Evolutionary conservation across 2,888 invertebrate species (phyloP).

Genomic region (Drosophila nr. fundita): DNA sequence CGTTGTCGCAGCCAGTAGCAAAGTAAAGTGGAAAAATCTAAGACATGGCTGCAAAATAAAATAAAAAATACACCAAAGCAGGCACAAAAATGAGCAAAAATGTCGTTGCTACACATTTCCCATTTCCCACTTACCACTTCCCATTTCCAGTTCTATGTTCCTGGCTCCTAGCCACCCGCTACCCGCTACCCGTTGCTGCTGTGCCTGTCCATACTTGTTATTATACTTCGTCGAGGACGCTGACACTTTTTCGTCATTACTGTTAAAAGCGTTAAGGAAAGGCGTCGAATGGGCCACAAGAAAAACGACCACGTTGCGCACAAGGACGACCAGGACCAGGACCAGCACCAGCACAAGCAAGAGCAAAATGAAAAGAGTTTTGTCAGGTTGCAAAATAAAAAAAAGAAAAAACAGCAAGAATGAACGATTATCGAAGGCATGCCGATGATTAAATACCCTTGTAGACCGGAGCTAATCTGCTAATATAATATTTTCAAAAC

Average conservation of each 20-base stretch:
- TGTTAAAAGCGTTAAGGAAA: constrained; percentile 76
- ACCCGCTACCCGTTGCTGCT: constrained; percentile 12
- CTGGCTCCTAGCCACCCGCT: not conserved
- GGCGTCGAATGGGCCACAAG: constrained; percentile 34
- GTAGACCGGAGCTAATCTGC: not conserved
- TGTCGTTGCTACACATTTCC: constrained; percentile 35
- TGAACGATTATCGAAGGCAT: not conserved
- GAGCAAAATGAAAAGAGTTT: constrained; percentile 73
- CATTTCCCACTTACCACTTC: not conserved
- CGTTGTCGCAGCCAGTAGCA: constrained; percentile 58
- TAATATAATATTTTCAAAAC: not conserved
- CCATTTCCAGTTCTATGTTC: not conserved
- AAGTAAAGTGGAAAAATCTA: constrained; percentile 45
- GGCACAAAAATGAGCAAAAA: constrained; percentile 46
- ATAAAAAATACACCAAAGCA: constrained; percentile 24
- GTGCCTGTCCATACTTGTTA: constrained; percentile 80
- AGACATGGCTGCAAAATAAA: constrained; percentile 42
- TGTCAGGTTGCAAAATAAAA: constrained; percentile 61
- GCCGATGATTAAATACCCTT: not conserved
- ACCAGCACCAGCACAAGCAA: constrained; percentile 36
- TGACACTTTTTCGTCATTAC: constrained; percentile 84
- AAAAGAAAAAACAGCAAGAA: constrained; percentile 1
- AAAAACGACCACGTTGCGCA: constrained; percentile 32
- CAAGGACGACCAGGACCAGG: constrained; percentile 46
- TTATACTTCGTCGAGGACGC: constrained; percentile 82